Conservation (phyloP, 2,797 vertebrate species). For the Podarcis lilfordi region DNA sequence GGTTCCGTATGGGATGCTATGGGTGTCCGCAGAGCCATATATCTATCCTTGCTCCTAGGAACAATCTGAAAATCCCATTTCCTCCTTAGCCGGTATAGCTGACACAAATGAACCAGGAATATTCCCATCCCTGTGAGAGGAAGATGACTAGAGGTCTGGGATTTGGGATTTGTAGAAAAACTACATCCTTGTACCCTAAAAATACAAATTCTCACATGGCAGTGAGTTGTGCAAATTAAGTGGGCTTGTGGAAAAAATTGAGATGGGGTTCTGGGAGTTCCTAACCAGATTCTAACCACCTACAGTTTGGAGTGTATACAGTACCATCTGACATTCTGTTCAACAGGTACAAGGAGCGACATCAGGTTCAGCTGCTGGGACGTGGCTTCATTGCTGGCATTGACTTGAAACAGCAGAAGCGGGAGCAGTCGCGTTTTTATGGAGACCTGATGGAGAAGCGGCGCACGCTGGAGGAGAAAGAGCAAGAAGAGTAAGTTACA, state of each 20-base stretch:
- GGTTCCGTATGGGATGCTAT: neutral
- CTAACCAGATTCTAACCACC: neutral
- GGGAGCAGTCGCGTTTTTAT: slow-evolving; percentile 96
- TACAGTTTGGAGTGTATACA: neutral
- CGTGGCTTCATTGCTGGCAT: slow-evolving; percentile 97
- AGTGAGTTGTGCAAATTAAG: neutral
- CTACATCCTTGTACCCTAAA: neutral
- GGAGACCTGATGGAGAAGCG: slow-evolving; percentile 98
- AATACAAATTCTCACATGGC: neutral
- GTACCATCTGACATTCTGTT: neutral
- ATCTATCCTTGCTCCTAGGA: neutral
- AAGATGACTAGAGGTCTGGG: neutral
- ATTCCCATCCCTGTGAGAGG: neutral
- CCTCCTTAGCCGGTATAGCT: neutral
- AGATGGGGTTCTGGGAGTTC: neutral
- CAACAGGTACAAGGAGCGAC: slow-evolving; percentile 93
- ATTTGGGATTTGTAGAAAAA: neutral
- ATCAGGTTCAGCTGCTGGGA: slow-evolving; percentile 93
- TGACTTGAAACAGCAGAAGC: slow-evolving; percentile 96
- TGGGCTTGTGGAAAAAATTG: neutral
- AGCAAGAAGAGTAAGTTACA: slow-evolving; percentile 93
- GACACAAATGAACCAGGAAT: neutral
- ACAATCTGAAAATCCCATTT: neutral
- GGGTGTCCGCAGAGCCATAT: neutral
- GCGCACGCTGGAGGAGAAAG: slow-evolving; percentile 94